Evolutionary conservation across 2,113 vertebrate genomes (phyloP).

Genomic region (Orientallactaga bullata): DNA sequence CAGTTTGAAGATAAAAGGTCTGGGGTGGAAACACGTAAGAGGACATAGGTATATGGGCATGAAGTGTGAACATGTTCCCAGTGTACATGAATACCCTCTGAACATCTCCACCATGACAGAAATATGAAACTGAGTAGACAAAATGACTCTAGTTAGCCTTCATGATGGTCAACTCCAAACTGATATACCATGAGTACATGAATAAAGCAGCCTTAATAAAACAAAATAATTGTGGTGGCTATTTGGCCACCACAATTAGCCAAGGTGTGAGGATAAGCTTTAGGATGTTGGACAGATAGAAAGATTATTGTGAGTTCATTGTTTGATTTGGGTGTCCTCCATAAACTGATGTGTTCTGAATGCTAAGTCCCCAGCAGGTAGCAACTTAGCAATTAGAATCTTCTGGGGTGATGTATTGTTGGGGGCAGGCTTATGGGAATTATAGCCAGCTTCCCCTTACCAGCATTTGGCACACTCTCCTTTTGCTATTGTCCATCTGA

Average conservation of each 20-base stretch:
- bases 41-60: background rate
- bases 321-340: too few relatives aligned
- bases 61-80: background rate
- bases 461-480: too few relatives aligned
- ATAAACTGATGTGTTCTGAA: too few relatives aligned
- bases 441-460: too few relatives aligned
- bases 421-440: too few relatives aligned
- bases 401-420: too few relatives aligned
- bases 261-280: background rate
- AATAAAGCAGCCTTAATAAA: background rate
- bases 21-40: background rate
- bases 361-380: too few relatives aligned
- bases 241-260: background rate
- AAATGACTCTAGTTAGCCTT: background rate
- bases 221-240: background rate
- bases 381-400: too few relatives aligned
- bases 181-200: background rate
- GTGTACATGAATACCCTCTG: background rate
- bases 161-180: background rate
- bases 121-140: background rate
- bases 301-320: background rate
- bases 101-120: background rate
- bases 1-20: background rate
- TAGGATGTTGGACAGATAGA: background rate
- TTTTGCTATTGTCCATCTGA: too few relatives aligned